These are phyloP conservation scores for Dipodomys ordii DNA, from an alignment of 2,113 vertebrate genomes.

Conservation along the genomic window DNA sequence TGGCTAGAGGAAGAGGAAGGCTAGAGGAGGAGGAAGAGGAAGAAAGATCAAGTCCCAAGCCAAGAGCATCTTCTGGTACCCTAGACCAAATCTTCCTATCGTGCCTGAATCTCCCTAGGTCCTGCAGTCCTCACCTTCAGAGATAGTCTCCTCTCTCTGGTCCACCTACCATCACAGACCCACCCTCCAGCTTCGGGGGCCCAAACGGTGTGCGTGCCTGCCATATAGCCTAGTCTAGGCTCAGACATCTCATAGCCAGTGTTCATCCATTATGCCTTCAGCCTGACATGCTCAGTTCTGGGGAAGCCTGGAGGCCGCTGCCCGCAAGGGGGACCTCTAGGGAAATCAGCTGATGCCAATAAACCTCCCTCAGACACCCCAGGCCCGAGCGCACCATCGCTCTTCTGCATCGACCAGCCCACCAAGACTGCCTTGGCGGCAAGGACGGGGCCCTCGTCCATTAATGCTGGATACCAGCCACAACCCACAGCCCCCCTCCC, in stretches of 20 bases:
- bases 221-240: background rate
- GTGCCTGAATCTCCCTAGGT: no score
- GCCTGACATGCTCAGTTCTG: background rate
- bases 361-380: background rate
- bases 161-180: background rate
- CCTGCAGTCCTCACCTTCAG: background rate
- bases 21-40: no score
- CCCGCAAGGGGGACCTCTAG: background rate
- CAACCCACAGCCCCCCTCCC: background rate
- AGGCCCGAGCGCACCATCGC: background rate
- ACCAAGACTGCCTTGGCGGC: background rate
- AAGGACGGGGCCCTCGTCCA: background rate
- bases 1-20: no score
- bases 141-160: background rate
- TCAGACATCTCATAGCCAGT: background rate
- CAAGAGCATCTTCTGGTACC: background rate
- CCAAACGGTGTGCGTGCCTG: background rate
- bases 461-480: background rate
- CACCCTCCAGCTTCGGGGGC: background rate
- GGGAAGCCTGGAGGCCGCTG: background rate
- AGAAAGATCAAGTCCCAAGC: background rate
- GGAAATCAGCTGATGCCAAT: slow-evolving; percentile 28
- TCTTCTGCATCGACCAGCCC: background rate
- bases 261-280: background rate
- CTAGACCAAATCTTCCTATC: background rate